A percentile compares a stretch with the other conserved stretches of the same genome.
These are phyloP conservation scores for Varroa destructor DNA, from an alignment of 1,140 invertebrate genomes.

Conservation along the genomic window DNA sequence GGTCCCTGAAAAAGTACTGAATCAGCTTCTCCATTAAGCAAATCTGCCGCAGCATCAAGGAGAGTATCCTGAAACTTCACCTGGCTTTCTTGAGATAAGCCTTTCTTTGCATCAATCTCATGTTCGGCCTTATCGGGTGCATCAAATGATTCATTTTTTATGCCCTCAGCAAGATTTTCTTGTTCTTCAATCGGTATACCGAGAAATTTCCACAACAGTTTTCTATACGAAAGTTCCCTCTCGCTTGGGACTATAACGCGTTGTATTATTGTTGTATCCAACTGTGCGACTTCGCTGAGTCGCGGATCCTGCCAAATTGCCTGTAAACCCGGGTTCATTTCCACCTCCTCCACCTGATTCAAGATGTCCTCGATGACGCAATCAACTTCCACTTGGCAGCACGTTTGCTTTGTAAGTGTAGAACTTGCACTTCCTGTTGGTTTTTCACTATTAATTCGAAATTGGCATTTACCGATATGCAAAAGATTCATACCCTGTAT, in stretches of 20 bases:
- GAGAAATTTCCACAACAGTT: constrained; percentile 8
- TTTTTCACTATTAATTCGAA: constrained; percentile 34
- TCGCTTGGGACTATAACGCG: not conserved
- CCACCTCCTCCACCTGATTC: constrained; percentile 14
- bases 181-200: not conserved
- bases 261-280: constrained; percentile 7
- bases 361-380: constrained; percentile 24
- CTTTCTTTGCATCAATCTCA: too few relatives aligned
- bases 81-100: not conserved
- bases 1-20: constrained; percentile 8
- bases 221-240: constrained; percentile 10
- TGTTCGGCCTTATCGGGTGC: not conserved
- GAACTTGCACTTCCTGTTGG: not conserved
- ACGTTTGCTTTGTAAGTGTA: not conserved
- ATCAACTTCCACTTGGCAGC: constrained; percentile 27
- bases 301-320: constrained; percentile 28
- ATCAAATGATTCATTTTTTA: not conserved
- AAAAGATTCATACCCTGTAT: constrained; percentile 46
- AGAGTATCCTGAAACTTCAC: not conserved
- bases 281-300: constrained; percentile 7
- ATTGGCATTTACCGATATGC: constrained; percentile 41
- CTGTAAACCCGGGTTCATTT: not conserved
- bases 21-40: constrained; percentile 6
- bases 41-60: constrained; percentile 6
- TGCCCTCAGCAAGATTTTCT: not conserved